Evolutionary conservation across 2,888 invertebrate species (phyloP).

Genomic region (Entomobrya multifasciata): DNA sequence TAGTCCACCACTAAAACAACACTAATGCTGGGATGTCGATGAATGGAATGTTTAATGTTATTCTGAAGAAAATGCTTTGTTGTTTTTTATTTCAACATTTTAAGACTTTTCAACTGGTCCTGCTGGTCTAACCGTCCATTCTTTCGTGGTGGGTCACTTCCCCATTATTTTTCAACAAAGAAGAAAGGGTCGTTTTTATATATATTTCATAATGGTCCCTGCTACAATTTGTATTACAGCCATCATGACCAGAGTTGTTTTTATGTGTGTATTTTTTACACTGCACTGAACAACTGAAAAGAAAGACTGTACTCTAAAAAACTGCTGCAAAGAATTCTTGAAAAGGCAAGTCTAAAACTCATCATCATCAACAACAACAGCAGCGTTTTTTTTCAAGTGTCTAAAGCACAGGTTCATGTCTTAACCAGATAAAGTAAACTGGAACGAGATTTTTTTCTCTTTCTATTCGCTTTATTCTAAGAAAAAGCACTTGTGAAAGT

Average conservation of each 20-base stretch:
- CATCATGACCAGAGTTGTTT: background rate
- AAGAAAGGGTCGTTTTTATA: background rate
- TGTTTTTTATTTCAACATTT: too few species aligned
- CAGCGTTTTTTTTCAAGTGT: background rate
- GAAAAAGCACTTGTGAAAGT: background rate
- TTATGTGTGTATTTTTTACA: background rate
- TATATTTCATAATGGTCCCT: conserved; percentile 4
- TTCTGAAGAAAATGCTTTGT: too few species aligned
- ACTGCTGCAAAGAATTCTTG: too few species aligned
- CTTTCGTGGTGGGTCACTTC: too few species aligned
- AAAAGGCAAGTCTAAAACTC: conserved; percentile 14
- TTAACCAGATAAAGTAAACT: background rate
- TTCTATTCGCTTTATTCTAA: background rate
- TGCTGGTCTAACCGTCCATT: too few species aligned
- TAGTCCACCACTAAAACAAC: too few species aligned
- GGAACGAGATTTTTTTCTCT: background rate
- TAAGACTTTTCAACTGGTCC: too few species aligned
- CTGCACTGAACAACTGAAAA: background rate
- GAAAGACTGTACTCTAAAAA: too few species aligned
- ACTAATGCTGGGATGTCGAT: too few species aligned
- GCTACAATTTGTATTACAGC: too few species aligned
- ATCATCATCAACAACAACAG: conserved; percentile 5
- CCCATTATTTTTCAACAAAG: too few species aligned
- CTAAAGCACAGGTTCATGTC: background rate
- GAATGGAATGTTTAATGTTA: too few species aligned